Evolutionary conservation across 1,140 invertebrate genomes (phyloP), one percentile per base, ranked within the genome.

Genomic region (Drosophila nasuta): DNA sequence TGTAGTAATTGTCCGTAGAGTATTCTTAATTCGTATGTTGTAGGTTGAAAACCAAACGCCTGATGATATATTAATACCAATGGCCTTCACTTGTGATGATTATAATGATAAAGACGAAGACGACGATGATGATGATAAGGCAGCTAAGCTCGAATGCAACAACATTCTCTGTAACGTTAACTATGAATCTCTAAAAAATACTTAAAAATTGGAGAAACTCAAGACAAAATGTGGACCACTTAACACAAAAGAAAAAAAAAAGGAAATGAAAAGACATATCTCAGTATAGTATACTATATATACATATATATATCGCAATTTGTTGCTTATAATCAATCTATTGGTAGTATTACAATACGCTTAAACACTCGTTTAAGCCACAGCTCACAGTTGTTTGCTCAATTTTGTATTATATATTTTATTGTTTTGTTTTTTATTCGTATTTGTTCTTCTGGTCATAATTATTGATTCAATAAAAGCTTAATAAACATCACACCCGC

Each of bases 11-110:
- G 54, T 41, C 38, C 49, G 51, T 66, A 57, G 43, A 63, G 52
- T 72, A 65, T 58, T 65, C 62, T 33, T 41, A 13, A 65, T 41
- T 25, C 45, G 35, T 62, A 62, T 68, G 56, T 69, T 41, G 3
- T 64, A 70, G 65, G 30, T 68, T 68, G 48, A 45, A 4, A 25
- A 25, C 20, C 57, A 30, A 30, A 35, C 45, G 28, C 58, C 17
- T 69, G 51, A 63, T 25, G 20, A 25, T 25, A 25, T 73, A 71
- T 56, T 56, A 10, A 38, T 38, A 75, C 43, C 30, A 48, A 63
- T 51, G 67, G 67, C 82, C 82, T 80, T 86, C 57, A 82, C 71
- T 62, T 87, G 82, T 77, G 77, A 82, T 87, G 62, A 60, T 52
- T 45, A 62, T 48, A 45, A 63, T 63, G 68, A 15, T 49, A 15